Base-by-base conservation (phyloP, 2,113 vertebrate genomes). In the Ivindomyrus marchei region DNA sequence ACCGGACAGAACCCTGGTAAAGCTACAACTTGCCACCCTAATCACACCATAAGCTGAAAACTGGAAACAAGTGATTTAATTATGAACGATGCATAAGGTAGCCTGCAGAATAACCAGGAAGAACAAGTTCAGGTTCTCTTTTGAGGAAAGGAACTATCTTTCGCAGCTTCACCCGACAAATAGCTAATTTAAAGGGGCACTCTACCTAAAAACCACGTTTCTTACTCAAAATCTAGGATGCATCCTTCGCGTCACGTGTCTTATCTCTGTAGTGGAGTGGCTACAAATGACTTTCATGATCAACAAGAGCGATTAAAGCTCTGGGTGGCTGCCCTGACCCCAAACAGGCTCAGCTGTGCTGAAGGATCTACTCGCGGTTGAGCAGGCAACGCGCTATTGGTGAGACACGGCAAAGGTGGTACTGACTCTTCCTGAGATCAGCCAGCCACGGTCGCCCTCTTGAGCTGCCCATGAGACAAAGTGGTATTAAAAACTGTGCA, bases 171-270 rank as follows among this genome's bases (percentile, higher is more conserved):
- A 88, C 87, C 87, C 39, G 1, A 62, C 15, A 42, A 53, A 87
- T 27, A 13, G 31, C 50, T 52, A 56, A 21, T 36, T 53, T 87
- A 62, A 88, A 88, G 87, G 87, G 52, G 56, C 87, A 62, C 87
- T 88, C 53, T 87, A 53, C 86, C 86, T 46, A 45, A 88, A 66
- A 66, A 58, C 27, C 31, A 62, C 24, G 24, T 46, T 45, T 88
- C 87, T 88, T 88, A 66, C 36, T 36, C 56, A 66, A 88, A 88
- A 66, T 53, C 24, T 58, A 88, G 21, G n/a, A 45, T 36, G 42
- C 42, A 66, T 66, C 87, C 56, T 88, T 88, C 36, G 27, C 31
- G 27, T 88, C 53, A 46, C n/a, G 53, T 7, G 4, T n/a, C 56
- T 6, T 46, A n/a, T 45, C 42, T 58, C 87, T 8, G 2, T 2